Base-by-base conservation (phyloP, 1,140 invertebrate genomes). In the Oedothorax gibbosus region DNA sequence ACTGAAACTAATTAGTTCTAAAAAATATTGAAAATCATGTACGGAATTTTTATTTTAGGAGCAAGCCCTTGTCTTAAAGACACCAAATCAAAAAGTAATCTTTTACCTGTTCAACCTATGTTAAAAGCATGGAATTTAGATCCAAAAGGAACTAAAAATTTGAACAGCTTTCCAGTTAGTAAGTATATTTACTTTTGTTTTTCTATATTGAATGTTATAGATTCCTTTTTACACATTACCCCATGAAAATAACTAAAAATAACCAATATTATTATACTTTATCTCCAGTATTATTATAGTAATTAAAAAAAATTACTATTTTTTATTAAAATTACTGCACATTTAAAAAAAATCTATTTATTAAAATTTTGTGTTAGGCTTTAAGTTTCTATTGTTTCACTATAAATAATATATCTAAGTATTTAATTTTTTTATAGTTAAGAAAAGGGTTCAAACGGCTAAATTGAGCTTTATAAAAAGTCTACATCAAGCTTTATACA, bases 401-500 rank as follows among this genome's bases (percentile, higher is more conserved):
- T 15, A 0, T 65, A 50, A n/a, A 35, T 35, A 35, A 35, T 35
- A 35, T 35, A 35, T 35, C 35, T 35, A 35, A 35, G 35, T 5
- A 35, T 35, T 35, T 35, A 35, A 35, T n/a, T 72, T 10, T 21
- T 51, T 75, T 76, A 3, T 35, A 77, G 75, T 77, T 18, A 77
- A 77, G 65, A 21, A 50, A 77, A 62, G 15, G 7, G 20, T 77
- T 8, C 50, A 62, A 7, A 50, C 15, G 14, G 62, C 35, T 79
- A 60, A 79, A 21, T 20, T 79, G 51, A 79, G 68, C 14, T 68
- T 21, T 20, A 14, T 54, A 11, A 51, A 53, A 15, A 20, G 54
- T 66, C 56, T 79, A n/a, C 68, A 68, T 10, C 4, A 65, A 56
- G 35, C 65, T 15, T 35, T 79, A 10, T 79, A 65, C 68, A 65